phyloP scores from a whole-genome alignment of 2,888 invertebrate species.

The Nomada goodeniana region DNA sequence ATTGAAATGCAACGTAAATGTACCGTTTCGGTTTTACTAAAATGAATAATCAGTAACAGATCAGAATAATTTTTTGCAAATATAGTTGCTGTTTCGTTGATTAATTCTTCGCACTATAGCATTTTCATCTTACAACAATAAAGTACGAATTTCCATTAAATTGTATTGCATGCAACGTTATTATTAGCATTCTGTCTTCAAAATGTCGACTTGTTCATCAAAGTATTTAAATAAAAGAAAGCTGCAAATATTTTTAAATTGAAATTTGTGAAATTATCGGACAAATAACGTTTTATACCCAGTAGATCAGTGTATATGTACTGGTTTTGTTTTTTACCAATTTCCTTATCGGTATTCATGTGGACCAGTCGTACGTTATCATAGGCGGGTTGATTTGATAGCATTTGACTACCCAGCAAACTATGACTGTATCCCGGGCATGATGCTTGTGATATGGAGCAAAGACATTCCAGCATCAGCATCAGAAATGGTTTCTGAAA shows the following conservation, averaged over 20 bases:
- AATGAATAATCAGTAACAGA: no score
- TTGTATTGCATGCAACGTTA: no score
- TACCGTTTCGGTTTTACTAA: not conserved
- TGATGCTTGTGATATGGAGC: conserved; percentile 26
- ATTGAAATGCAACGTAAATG: not conserved
- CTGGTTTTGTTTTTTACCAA: not conserved
- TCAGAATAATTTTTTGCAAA: no score
- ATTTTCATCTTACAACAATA: no score
- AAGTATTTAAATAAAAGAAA: no score
- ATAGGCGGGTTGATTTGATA: conserved; percentile 30
- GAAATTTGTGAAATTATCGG: no score
- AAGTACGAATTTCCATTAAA: no score
- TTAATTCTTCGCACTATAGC: no score
- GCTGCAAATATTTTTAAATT: not conserved
- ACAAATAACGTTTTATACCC: not conserved
- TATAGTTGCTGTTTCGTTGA: no score
- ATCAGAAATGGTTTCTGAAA: conserved; percentile 52
- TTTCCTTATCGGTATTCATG: conserved; percentile 18
- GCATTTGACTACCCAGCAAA: not conserved
- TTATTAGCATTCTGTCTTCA: no score
- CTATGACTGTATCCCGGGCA: conserved; percentile 21
- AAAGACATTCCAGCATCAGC: conserved; percentile 45
- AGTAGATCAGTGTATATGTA: no score
- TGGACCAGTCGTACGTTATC: conserved; percentile 14
- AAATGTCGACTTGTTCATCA: no score